Base-by-base conservation (phyloP, 2,797 vertebrate genomes). In the Choloepus didactylus region DNA sequence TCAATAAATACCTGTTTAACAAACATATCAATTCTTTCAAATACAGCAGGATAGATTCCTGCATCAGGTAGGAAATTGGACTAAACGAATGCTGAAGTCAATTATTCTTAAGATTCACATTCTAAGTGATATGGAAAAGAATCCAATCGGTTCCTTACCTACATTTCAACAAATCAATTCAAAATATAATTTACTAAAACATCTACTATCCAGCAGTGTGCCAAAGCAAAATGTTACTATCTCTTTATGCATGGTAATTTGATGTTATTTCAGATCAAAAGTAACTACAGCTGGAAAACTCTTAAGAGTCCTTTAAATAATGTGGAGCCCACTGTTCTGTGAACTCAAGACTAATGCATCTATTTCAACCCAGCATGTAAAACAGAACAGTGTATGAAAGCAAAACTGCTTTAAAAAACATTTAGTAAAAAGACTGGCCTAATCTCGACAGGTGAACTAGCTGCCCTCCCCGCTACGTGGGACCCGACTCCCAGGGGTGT, bases 81-180 rank as follows among this genome's bases (percentile, higher is more conserved):
- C 8, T 91, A 25, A 75, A 62, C 89, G 25, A 75, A 62, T 96
- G 60, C 88, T 49, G 41, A 91, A 62, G 23, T 69, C 51, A 80
- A 14, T 91, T 59, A 77, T 76, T 93, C 49, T 93, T 84, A 91
- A 82, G 41, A 96, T 93, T 87, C 64, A 87, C 51, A 91, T 49
- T 79, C 66, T 75, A n/a, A 41, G 15, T 46, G 56, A 79, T 90
- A 18, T 82, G 29, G 6, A 62, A 14, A 90, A 75, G 49, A 87
- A 91, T 84, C 75, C 19, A 76, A 14, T 79, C 29, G 83, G 35
- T n/a, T 69, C 7, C 79, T 93, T 6, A 72, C 31, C 44, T 73
- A 64, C 21, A 91, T 88, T 85, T 46, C 41, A 79, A 84, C 54
- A 81, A 38, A 5, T 64, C 60, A 85, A 59, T 46, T 82, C 80